Evolutionary conservation across 2,113 vertebrate species (phyloP).

Genomic region (Takifugu flavidus): DNA sequence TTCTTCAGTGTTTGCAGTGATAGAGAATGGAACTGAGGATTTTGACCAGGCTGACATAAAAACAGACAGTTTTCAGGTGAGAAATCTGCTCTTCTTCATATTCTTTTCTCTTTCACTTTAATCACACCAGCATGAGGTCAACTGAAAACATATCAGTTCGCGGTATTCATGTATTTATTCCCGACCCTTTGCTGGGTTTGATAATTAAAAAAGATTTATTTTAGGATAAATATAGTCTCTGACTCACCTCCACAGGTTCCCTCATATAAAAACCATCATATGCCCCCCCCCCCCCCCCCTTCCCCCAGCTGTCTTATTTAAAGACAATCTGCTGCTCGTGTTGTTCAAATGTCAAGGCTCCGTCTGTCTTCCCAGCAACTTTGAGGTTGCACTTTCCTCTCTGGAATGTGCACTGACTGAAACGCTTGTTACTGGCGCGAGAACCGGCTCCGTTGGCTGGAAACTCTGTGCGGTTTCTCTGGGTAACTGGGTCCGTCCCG

Average conservation of each 20-base stretch:
- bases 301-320: not conserved
- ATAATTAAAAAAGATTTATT: too few species aligned
- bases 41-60: conserved; percentile 79
- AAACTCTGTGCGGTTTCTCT: conserved; percentile 31
- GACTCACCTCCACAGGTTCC: too few species aligned
- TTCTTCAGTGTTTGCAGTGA: conserved; percentile 84
- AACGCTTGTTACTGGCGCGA: conserved; percentile 5
- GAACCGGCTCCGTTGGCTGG: conserved; percentile 31
- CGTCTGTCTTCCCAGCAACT: not conserved
- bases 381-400: not conserved
- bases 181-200: too few species aligned
- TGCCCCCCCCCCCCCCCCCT: too few species aligned
- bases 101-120: not conserved
- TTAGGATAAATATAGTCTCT: too few species aligned
- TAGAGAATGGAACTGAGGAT: conserved; percentile 86
- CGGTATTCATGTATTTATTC: too few species aligned
- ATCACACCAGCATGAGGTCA: not conserved
- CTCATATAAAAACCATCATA: not conserved
- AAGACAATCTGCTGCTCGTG: not conserved
- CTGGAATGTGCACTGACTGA: not conserved
- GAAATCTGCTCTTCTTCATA: conserved; percentile 7
- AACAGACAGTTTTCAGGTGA: conserved; percentile 72
- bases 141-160: not conserved
- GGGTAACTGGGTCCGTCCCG: conserved; percentile 38
- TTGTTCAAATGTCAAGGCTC: not conserved